Evolutionary conservation across 2,888 invertebrate species (phyloP), one percentile per base, ranked within the genome.

Genomic region (Pyrocoelia pectoralis): DNA sequence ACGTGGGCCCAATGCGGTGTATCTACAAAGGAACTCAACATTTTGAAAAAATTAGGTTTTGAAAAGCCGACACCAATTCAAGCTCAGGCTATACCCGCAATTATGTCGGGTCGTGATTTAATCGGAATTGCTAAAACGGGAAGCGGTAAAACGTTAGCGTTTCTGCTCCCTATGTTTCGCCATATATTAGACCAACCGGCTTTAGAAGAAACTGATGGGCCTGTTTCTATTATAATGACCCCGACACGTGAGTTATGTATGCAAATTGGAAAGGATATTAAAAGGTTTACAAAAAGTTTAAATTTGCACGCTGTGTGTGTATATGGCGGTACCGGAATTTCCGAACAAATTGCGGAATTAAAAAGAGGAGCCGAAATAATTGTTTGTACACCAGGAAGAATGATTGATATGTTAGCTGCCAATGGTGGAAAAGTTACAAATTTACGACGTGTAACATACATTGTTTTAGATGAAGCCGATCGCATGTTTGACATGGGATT

Each of bases 401-500:
- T 99, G 99, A 99, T 99, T 66, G 99, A 99, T 82, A 98, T 99
- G 98, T 80, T 99, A 71, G 97, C 98, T 0, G 99, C 98, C 0
- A 99, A 99, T 80, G 95, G 94, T 48, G 98, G 98, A 67, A 89
- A 97, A 70, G 98, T 99, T 1, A 99, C 99, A 5, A 99, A 99
- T 83, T 84, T 99, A 64, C 86, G 94, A n/a, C 86, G 99, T 41
- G 96, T 97, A 40, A 98, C 98, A 0, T 99, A 98, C 78, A 90
- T 99, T 43, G 99, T 99, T 1, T 83, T 99, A 33, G 99, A 99
- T 80, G 99, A 99, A 82, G 99, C 99, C 0, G 99, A 99, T 81
- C 86, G 99, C 41, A 99, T 99, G 99, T 99, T 99, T 79, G 99
- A 99, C 80, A 98, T 99, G 97, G 98, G 98, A 13, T 99, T 99